Base-by-base conservation (phyloP, 2,113 vertebrate species). In the Prolemur simus region DNA sequence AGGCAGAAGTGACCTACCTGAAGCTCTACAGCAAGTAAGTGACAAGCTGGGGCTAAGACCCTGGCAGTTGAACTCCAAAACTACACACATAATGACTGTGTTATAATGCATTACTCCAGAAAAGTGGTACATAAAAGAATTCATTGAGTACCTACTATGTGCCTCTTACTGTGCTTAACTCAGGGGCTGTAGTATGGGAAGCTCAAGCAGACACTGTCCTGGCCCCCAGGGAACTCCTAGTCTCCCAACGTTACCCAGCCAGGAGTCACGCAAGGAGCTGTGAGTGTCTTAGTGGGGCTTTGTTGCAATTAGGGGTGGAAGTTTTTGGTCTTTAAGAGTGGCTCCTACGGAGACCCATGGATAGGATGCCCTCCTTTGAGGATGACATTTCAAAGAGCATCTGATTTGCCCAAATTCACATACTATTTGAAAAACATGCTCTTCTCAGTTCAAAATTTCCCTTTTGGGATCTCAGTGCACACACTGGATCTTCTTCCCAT, bases 241-340 rank as follows among this genome's bases (percentile, higher is more conserved):
- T 34, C 66, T 66, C 10, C n/a, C 80, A 37, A 11, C 0, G 1
- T 58, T 29, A 29, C 56, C n/a, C 49, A 23, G 18, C 4, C 2
- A 6, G 42, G 76, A 11, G 42, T 3, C 23, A 34, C 5, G 18
- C 5, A 0, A 15, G 10, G 64, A 12, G 9, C 39, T 6, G 2
- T 0, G 0, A 25, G 47, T 11, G 34, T 12, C 52, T 39, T 54
- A 18, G 6, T 3, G 6, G 78, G 64, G 2, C 7, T 45, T 56
- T 10, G 13, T 47, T 90, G 68, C 37, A 37, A 4, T 32, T 2
- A 76, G 21, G 42, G 27, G 49, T n/a, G 63, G 23, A 52, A 52
- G 63, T 45, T 42, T 63, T 42, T n/a, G 39, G 10, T 49, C 56
- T 39, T 4, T 29, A 15, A 29, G 11, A 89, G 32, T 45, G 64